A percentile compares a stretch with the other conserved stretches of the same genome.
phyloP scores from a whole-genome alignment of 2,888 invertebrate genomes.

The Cephus pygmeus region DNA sequence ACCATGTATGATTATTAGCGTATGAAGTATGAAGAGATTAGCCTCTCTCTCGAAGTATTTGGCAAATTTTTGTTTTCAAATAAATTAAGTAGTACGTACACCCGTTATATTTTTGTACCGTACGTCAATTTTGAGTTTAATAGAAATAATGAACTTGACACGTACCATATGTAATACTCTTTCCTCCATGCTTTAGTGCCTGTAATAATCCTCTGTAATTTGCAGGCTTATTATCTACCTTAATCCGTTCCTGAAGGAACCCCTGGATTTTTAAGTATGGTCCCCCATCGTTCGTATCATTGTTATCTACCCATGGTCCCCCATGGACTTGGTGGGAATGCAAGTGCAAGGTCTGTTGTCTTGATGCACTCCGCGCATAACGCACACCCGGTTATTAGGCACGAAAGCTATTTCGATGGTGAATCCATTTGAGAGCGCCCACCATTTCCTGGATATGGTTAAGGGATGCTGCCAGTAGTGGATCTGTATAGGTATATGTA shows the following conservation, averaged over 20 bases:
- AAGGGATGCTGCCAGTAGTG: background rate
- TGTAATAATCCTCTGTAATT: background rate
- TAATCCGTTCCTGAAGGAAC: background rate
- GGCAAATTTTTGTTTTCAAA: background rate
- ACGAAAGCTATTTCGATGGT: background rate
- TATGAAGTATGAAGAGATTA: background rate
- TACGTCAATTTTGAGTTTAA: no score
- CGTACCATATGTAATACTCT: background rate
- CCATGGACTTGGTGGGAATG: background rate
- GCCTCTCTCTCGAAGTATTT: background rate
- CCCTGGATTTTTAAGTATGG: background rate
- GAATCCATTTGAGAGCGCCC: background rate
- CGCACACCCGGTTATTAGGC: background rate
- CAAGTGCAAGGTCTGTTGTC: background rate
- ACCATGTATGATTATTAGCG: background rate
- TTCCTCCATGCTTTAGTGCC: background rate
- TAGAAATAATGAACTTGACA: no score
- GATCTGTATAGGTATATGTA: background rate
- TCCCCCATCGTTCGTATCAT: background rate
- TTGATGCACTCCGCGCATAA: background rate
- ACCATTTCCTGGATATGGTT: slow-evolving; percentile 1
- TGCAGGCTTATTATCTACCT: background rate
- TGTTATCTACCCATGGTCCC: background rate
- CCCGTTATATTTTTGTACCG: no score
- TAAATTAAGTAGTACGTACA: background rate